Evolutionary conservation across 2,888 invertebrate genomes (phyloP).

Genomic region (Drosophila longiperda): DNA sequence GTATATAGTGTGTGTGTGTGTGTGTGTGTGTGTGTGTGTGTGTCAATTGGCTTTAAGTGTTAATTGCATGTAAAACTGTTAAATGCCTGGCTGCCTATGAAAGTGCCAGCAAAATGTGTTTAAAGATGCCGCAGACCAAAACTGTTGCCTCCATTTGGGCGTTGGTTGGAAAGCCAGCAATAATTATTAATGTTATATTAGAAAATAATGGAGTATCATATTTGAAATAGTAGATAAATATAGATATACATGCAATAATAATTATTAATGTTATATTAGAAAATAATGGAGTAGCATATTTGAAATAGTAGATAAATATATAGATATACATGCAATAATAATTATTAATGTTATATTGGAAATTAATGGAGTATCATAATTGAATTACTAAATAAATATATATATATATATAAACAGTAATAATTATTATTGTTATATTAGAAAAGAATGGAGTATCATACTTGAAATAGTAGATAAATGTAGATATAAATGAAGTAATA

Average conservation of each 20-base stretch:
- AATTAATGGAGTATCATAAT: too few species aligned
- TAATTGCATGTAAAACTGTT: slow-evolving; percentile 74
- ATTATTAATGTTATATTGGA: too few species aligned
- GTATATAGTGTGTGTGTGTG: slow-evolving; percentile 11
- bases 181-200: neutral
- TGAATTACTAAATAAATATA: neutral
- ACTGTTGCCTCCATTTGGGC: slow-evolving; percentile 61
- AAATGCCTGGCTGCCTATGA: slow-evolving; percentile 35
- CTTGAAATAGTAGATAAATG: too few species aligned
- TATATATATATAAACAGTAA: neutral
- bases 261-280: too few species aligned
- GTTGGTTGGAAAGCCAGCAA: neutral
- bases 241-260: neutral
- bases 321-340: neutral
- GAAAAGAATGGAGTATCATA: too few species aligned
- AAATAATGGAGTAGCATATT: neutral
- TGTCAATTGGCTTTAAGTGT: slow-evolving; percentile 59
- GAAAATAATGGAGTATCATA: neutral
- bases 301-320: neutral
- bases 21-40: slow-evolving; percentile 28
- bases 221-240: neutral
- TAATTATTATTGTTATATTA: too few species aligned
- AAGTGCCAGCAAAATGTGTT: slow-evolving; percentile 14
- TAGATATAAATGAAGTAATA: too few species aligned
- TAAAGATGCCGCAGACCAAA: slow-evolving; percentile 33